A percentile compares a stretch with the other conserved stretches of the same genome.
Evolutionary conservation across 2,113 vertebrate genomes (phyloP).

Genomic region (Phrynosoma platyrhinos): DNA sequence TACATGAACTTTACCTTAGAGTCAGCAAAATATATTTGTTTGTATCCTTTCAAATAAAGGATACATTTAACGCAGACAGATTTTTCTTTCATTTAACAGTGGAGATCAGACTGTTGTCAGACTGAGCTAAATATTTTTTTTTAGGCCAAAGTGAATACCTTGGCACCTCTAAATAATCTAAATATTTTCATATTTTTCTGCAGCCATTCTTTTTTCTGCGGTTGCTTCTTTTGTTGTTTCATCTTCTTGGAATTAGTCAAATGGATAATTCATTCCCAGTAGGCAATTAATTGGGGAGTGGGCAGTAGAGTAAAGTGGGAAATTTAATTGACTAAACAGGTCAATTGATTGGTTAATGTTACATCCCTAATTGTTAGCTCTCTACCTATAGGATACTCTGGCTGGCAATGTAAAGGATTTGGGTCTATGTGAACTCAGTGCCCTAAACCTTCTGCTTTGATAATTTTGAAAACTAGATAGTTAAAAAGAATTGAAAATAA

Average conservation of each 20-base stretch:
- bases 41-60: conserved; percentile 33
- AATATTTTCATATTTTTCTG: not conserved
- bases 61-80: not conserved
- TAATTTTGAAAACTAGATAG: not conserved
- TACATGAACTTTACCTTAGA: conserved; percentile 41
- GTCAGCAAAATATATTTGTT: not conserved
- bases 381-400: not conserved
- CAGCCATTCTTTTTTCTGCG: not conserved
- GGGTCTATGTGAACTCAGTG: not conserved
- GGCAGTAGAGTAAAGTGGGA: not conserved
- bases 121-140: not conserved
- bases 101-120: not conserved
- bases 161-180: not conserved
- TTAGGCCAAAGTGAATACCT: not conserved
- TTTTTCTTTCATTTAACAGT: not conserved
- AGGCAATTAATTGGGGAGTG: not conserved
- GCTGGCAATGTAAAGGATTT: too few species aligned
- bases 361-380: not conserved
- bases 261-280: not conserved
- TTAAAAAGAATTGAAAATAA: not conserved
- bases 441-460: not conserved
- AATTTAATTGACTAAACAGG: not conserved
- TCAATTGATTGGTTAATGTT: not conserved
- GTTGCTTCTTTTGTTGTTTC: not conserved
- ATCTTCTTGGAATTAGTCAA: not conserved